phyloP scores from a whole-genome alignment of 2,113 vertebrate genomes.

The Megaceryle torquata region DNA sequence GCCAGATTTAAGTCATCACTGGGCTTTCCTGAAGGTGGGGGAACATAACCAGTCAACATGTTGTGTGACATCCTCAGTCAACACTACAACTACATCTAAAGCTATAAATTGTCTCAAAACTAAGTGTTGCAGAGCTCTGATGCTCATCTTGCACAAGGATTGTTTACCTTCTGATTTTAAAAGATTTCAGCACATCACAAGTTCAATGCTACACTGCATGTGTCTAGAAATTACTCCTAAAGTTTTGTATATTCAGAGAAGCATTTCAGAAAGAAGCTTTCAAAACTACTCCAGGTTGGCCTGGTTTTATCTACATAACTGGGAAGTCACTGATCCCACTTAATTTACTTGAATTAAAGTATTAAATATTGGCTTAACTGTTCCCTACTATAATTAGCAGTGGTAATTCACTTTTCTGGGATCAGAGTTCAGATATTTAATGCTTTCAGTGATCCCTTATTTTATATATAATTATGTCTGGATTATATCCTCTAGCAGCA shows the following conservation, averaged over 20 bases:
- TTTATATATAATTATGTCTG: conserved; percentile 40
- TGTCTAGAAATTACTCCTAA: not conserved
- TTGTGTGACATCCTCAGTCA: not conserved
- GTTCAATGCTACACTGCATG: not conserved
- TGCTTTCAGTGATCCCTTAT: not conserved
- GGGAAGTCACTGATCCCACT: not conserved
- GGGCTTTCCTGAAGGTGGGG: not conserved
- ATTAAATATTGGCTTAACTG: conserved; percentile 4
- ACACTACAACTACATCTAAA: not conserved
- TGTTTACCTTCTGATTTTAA: not conserved
- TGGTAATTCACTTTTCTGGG: conserved; percentile 13
- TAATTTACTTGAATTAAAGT: not conserved
- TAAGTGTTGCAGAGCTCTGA: not conserved
- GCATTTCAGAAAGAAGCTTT: not conserved
- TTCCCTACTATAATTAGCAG: conserved; percentile 9
- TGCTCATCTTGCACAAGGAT: not conserved
- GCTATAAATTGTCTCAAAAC: not conserved
- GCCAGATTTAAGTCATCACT: not conserved
- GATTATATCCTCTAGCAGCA: conserved; percentile 43
- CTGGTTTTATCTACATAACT: not conserved
- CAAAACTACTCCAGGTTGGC: not conserved
- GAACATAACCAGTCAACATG: not conserved
- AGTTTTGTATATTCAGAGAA: not conserved
- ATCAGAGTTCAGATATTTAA: conserved; percentile 38
- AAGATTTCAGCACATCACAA: not conserved